Conservation (phyloP, 2,113 vertebrate species). For the Nicator chloris region DNA sequence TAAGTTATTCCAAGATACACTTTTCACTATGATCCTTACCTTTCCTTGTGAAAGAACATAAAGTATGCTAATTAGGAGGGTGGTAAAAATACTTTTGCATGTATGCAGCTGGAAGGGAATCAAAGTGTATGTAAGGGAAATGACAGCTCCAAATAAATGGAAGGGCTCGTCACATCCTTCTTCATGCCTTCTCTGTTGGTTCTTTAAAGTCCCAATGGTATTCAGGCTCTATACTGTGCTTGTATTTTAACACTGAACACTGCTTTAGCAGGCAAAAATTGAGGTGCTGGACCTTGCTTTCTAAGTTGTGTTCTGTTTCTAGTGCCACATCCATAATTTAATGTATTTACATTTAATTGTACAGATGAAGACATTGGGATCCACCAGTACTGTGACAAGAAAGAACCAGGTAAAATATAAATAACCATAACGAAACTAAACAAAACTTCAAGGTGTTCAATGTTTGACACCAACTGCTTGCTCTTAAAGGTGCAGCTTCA, state of each 20-base stretch:
- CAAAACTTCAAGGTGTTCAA: background rate
- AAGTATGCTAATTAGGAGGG: background rate
- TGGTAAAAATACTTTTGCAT: background rate
- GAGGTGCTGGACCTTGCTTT: background rate
- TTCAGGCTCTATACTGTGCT: background rate
- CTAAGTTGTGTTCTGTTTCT: background rate
- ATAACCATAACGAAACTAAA: background rate
- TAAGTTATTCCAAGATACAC: background rate
- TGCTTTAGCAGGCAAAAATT: background rate
- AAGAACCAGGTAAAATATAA: conserved; percentile 84
- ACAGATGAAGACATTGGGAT: conserved; percentile 91
- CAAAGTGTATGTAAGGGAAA: background rate
- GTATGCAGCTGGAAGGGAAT: background rate
- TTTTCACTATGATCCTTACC: background rate
- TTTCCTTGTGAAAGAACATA: background rate
- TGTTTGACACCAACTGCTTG: background rate
- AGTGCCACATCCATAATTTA: background rate
- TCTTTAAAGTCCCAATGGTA: background rate
- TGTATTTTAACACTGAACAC: background rate
- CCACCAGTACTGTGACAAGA: conserved; percentile 90
- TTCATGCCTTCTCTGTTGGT: background rate
- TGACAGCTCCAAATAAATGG: background rate
- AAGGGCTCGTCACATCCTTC: background rate
- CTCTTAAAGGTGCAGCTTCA: background rate
- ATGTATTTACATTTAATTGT: conserved; percentile 46